Evolutionary conservation across 2,888 invertebrate genomes (phyloP).

Genomic region (Ophonus ardosiacus): DNA sequence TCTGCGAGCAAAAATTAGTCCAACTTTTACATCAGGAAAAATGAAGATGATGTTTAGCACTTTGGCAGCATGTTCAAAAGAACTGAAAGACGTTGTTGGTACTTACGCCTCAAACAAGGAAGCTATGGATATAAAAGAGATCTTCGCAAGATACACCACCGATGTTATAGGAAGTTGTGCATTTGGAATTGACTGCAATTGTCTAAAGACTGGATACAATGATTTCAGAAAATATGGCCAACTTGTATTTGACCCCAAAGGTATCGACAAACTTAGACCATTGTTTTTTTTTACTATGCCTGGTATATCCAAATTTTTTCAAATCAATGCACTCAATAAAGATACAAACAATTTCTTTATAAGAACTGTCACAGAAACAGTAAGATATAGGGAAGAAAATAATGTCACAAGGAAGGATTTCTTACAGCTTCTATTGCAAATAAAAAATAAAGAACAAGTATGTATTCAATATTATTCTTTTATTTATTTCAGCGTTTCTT

Average conservation of each 20-base stretch:
- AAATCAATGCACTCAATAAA: background rate
- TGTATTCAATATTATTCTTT: background rate
- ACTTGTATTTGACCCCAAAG: conserved; percentile 62
- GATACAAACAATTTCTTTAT: conserved; percentile 65
- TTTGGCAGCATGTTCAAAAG: conserved; percentile 32
- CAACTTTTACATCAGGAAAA: conserved; percentile 77
- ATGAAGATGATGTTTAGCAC: conserved; percentile 59
- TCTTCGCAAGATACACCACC: conserved; percentile 15
- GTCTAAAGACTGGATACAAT: conserved; percentile 62
- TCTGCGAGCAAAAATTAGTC: conserved; percentile 45
- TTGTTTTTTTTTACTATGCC: background rate
- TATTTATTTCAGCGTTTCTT: background rate
- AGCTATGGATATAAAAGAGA: conserved; percentile 56
- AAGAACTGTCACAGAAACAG: conserved; percentile 65
- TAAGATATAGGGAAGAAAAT: conserved; percentile 66
- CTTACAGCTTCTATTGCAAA: conserved; percentile 77
- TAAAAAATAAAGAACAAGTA: conserved; percentile 73
- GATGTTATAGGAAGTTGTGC: conserved; percentile 57
- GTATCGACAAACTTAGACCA: conserved; percentile 10
- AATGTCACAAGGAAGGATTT: conserved; percentile 76
- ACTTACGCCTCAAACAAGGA: background rate
- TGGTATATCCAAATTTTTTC: background rate
- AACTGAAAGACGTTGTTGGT: conserved; percentile 42
- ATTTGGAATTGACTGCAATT: conserved; percentile 66
- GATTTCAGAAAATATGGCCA: conserved; percentile 63